Conservation (phyloP, 2,797 vertebrate species). For the Fistularia tabacaria region DNA sequence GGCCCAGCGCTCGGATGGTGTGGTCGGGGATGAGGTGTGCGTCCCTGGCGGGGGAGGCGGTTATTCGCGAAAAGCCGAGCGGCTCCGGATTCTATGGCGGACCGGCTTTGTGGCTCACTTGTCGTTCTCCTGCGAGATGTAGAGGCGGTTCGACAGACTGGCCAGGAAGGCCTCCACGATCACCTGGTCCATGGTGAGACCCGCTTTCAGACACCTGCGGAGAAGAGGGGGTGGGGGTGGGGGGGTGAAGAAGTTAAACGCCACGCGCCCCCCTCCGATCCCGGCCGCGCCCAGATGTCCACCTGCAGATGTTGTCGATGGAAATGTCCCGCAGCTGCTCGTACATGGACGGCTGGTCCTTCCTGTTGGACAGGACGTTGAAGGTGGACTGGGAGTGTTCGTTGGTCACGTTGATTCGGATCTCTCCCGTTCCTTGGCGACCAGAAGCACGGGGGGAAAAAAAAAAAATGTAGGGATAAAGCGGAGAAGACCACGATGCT, state of each 20-base stretch:
- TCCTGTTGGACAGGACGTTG: constrained; percentile 82
- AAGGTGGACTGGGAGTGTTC: constrained; percentile 89
- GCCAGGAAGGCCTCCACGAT: constrained; percentile 97
- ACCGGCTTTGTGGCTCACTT: constrained; percentile 75
- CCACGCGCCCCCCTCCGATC: background rate
- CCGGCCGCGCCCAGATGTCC: background rate
- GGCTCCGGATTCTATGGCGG: too few relatives aligned
- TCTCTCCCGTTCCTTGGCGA: constrained; percentile 81
- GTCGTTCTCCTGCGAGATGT: constrained; percentile 97
- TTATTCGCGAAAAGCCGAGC: background rate
- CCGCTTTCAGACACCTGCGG: constrained; percentile 89
- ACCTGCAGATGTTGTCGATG: constrained; percentile 98
- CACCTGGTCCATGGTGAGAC: constrained; percentile 87
- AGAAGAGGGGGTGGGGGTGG: constrained; percentile 6
- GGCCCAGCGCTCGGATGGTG: constrained; percentile 91
- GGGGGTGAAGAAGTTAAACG: too few relatives aligned
- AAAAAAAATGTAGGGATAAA: too few relatives aligned
- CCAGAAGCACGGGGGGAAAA: background rate
- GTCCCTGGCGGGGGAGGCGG: constrained; percentile 72
- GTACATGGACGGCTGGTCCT: constrained; percentile 92
- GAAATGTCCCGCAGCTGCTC: constrained; percentile 96
- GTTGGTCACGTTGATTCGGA: constrained; percentile 92
- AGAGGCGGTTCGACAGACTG: constrained; percentile 93
- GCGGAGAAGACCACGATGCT: too few relatives aligned
- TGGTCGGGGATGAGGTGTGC: constrained; percentile 96